A percentile compares a stretch with the other conserved stretches of the same genome.
Evolutionary conservation across 2,797 vertebrate species (phyloP).

Genomic region (Lagodon rhomboides): DNA sequence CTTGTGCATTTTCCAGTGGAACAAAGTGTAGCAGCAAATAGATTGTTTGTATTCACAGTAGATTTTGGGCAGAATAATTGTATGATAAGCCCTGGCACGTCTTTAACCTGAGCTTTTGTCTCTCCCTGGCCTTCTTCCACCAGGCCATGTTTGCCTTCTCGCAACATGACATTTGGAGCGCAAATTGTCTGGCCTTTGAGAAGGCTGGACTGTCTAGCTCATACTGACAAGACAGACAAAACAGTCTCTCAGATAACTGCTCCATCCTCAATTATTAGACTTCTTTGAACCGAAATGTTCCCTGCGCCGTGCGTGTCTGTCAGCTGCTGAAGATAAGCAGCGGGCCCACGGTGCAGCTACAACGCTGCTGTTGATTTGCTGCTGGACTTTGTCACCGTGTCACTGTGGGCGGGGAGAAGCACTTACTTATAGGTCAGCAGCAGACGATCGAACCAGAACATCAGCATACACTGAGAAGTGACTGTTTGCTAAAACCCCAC

Average conservation of each 20-base stretch:
- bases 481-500: neutral
- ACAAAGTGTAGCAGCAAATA: constrained; percentile 47
- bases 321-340: constrained; percentile 67
- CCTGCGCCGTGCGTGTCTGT: constrained; percentile 55
- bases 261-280: constrained; percentile 76
- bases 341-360: constrained; percentile 12
- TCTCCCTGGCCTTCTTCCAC: constrained; percentile 66
- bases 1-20: constrained; percentile 61
- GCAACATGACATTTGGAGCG: constrained; percentile 81
- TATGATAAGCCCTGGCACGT: constrained; percentile 62
- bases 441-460: constrained; percentile 36
- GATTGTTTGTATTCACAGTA: constrained; percentile 47
- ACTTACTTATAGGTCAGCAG: constrained; percentile 53
- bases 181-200: constrained; percentile 81
- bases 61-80: constrained; percentile 66
- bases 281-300: constrained; percentile 69
- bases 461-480: constrained; percentile 1
- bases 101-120: constrained; percentile 76
- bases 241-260: constrained; percentile 78
- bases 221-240: constrained; percentile 76
- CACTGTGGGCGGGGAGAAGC: constrained; percentile 29
- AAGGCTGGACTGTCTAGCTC: constrained; percentile 71
- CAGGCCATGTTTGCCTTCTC: constrained; percentile 74
- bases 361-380: constrained; percentile 47
- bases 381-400: constrained; percentile 47